Conservation (phyloP, 2,113 vertebrate genomes). For the Pholis gunnellus region DNA sequence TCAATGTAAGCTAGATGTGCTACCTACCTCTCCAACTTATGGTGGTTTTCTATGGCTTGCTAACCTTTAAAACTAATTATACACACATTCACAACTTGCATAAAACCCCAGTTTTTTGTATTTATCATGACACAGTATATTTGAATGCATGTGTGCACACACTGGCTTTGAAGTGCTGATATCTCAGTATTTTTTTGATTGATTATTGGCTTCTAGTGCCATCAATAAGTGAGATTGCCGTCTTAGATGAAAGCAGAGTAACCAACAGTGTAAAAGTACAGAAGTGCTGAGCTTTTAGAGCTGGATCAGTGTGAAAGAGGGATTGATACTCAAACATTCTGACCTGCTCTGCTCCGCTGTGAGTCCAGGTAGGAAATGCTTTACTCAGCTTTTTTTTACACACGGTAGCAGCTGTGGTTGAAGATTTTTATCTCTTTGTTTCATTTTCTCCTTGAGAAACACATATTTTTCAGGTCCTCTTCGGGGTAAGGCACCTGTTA, state of each 20-base stretch:
- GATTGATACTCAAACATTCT: conserved; percentile 31
- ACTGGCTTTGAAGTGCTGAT: conserved; percentile 24
- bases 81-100: neutral
- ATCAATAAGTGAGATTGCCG: conserved; percentile 21
- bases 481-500: neutral
- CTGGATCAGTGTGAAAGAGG: conserved; percentile 13
- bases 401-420: neutral
- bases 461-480: conserved; percentile 6
- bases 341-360: conserved; percentile 17
- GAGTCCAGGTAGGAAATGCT: conserved; percentile 17
- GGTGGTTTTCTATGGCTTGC: neutral
- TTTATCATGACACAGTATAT: neutral
- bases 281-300: conserved; percentile 48
- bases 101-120: neutral
- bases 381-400: conserved; percentile 15
- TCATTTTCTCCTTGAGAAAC: neutral
- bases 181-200: conserved; percentile 9
- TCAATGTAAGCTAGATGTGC: neutral
- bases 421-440: neutral
- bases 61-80: neutral
- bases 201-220: conserved; percentile 21
- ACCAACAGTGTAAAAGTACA: conserved; percentile 17
- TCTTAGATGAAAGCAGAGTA: conserved; percentile 33
- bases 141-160: neutral
- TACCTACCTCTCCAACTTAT: neutral